Conservation (phyloP, 2,888 invertebrate species). For the Tipula vernalis region DNA sequence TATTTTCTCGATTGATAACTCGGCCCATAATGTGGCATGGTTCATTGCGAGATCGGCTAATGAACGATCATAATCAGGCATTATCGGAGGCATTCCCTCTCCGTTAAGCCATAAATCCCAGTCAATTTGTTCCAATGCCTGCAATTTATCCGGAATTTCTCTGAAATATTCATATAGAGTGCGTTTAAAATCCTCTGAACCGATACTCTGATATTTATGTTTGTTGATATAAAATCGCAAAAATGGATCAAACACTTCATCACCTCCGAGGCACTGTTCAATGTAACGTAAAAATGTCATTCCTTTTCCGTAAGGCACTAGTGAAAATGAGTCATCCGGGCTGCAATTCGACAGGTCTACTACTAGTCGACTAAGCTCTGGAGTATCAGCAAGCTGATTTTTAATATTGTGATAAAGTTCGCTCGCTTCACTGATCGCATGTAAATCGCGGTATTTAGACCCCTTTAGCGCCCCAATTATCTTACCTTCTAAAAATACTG, state of each 20-base stretch:
- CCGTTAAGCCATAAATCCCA: constrained; percentile 75
- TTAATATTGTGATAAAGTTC: constrained; percentile 41
- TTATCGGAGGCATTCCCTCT: constrained; percentile 80
- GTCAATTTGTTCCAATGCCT: constrained; percentile 49
- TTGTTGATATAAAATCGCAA: constrained; percentile 64
- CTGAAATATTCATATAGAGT: constrained; percentile 60
- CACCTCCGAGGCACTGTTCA: constrained; percentile 70
- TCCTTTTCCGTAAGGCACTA: constrained; percentile 90
- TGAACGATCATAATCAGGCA: constrained; percentile 61
- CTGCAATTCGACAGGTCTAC: constrained; percentile 65
- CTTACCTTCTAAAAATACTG: constrained; percentile 83
- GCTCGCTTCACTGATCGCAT: constrained; percentile 62
- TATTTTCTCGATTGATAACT: constrained; percentile 34
- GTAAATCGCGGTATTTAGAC: constrained; percentile 58
- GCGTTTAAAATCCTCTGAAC: constrained; percentile 65
- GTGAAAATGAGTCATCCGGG: constrained; percentile 86
- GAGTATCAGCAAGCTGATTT: constrained; percentile 44
- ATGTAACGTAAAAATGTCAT: constrained; percentile 75
- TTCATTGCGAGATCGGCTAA: constrained; percentile 47
- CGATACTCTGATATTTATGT: constrained; percentile 70
- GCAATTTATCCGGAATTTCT: constrained; percentile 35
- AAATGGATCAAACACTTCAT: constrained; percentile 69
- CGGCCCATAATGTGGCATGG: constrained; percentile 44
- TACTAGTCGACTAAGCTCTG: constrained; percentile 62
- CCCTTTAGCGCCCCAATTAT: constrained; percentile 60